Evolutionary conservation across 2,113 vertebrate genomes (phyloP).

Genomic region (Diphyllodes magnificus): DNA sequence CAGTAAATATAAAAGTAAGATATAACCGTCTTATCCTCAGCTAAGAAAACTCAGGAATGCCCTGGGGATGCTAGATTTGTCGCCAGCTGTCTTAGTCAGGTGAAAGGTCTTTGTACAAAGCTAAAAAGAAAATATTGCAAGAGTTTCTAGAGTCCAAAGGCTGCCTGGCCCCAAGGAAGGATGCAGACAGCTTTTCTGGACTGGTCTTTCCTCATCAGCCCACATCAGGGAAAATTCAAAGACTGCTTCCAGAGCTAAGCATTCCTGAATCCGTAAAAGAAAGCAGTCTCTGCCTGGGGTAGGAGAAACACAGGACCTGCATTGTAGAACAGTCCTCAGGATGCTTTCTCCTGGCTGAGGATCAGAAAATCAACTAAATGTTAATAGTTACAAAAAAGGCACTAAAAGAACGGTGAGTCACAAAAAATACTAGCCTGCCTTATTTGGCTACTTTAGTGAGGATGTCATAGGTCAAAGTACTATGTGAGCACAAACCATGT

Average conservation of each 20-base stretch:
- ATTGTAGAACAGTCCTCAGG: neutral
- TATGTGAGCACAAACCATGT: neutral
- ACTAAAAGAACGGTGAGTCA: neutral
- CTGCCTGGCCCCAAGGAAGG: neutral
- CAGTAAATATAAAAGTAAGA: constrained; percentile 46
- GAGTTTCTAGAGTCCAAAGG: constrained; percentile 27
- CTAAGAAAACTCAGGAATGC: constrained; percentile 33
- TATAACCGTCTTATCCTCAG: constrained; percentile 15
- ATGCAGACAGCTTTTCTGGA: constrained; percentile 16
- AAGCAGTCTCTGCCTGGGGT: neutral
- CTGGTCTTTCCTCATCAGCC: constrained; percentile 14
- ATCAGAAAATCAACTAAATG: neutral
- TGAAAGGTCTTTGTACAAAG: constrained; percentile 52
- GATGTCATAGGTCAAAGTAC: constrained; percentile 54
- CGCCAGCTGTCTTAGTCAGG: neutral
- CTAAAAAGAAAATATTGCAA: constrained; percentile 57
- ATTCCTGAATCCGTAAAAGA: neutral
- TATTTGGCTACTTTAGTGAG: constrained; percentile 25
- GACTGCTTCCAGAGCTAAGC: neutral
- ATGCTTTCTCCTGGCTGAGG: neutral
- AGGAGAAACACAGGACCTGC: neutral
- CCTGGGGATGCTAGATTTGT: constrained; percentile 35
- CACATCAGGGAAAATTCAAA: neutral
- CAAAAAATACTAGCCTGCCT: neutral
- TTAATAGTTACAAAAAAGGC: neutral